Evolutionary conservation across 2,797 vertebrate genomes (phyloP).

Genomic region (Acanthiza pusilla): DNA sequence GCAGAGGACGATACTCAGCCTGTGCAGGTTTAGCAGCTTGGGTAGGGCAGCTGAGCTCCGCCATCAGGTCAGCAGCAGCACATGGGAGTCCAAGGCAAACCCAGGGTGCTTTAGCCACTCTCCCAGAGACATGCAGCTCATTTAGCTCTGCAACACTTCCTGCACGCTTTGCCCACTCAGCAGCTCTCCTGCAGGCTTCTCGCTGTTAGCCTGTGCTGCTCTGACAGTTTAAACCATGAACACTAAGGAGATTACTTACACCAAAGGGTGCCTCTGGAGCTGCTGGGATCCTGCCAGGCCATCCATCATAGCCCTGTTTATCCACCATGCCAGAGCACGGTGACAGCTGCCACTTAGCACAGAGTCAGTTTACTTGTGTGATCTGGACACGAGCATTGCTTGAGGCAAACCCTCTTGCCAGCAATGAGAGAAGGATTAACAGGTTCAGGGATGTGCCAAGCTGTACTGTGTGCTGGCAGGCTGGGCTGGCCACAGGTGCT

Average conservation of each 20-base stretch:
- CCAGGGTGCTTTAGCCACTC: background rate
- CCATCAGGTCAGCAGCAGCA: background rate
- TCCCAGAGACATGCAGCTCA: background rate
- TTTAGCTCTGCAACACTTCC: background rate
- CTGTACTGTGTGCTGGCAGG: background rate
- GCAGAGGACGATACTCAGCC: background rate
- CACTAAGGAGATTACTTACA: background rate
- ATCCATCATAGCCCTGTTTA: background rate
- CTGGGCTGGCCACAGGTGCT: background rate
- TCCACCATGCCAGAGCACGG: background rate
- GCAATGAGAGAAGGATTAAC: background rate
- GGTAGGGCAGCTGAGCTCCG: background rate
- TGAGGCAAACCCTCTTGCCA: background rate
- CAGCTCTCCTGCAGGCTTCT: background rate
- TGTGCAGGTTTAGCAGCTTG: background rate
- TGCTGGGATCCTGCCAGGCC: background rate
- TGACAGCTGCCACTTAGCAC: background rate
- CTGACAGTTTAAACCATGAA: background rate
- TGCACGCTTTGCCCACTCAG: rapidly evolving
- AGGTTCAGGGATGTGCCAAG: background rate
- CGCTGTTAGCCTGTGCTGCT: background rate
- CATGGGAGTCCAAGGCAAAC: rapidly evolving
- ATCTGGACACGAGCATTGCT: rapidly evolving
- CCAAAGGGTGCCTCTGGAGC: background rate
- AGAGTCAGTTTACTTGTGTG: background rate